A percentile compares a stretch with the other conserved stretches of the same genome.
phyloP scores from a whole-genome alignment of 2,113 vertebrate species.

The Aphelocoma coerulescens region DNA sequence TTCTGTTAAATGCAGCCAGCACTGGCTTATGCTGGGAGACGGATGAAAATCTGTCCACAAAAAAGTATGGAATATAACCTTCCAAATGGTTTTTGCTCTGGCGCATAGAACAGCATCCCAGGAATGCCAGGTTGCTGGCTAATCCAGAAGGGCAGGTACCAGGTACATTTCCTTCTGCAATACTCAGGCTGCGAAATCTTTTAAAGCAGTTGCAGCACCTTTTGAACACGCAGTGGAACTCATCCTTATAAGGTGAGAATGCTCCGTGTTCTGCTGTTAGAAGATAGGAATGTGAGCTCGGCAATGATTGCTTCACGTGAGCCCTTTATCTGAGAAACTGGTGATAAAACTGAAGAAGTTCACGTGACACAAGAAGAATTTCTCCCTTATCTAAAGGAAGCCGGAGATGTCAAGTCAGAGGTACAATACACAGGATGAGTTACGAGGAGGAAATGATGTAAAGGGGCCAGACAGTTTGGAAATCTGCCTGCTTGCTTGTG shows the following conservation, averaged over 20 bases:
- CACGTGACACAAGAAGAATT: constrained; percentile 23
- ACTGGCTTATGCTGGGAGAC: background rate
- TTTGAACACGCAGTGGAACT: background rate
- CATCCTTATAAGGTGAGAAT: constrained; percentile 53
- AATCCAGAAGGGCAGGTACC: background rate
- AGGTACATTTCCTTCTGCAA: background rate
- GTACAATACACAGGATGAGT: constrained; percentile 3
- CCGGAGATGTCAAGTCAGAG: background rate
- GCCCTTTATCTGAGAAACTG: constrained; percentile 22
- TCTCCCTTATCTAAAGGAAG: constrained; percentile 49
- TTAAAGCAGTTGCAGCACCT: background rate
- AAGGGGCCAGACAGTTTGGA: constrained; percentile 4
- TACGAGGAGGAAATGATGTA: constrained; percentile 2
- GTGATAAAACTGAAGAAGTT: background rate
- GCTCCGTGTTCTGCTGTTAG: background rate
- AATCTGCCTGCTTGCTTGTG: background rate
- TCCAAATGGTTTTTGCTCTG: background rate
- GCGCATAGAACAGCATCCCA: rapidly evolving
- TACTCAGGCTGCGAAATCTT: background rate
- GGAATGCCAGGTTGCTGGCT: background rate
- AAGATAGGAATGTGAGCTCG: background rate
- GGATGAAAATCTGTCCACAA: background rate
- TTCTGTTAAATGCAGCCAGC: background rate
- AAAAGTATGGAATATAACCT: background rate
- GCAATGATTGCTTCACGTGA: background rate